These are phyloP conservation scores for Anas acuta DNA, from an alignment of 2,797 vertebrate species.

Conservation along the genomic window DNA sequence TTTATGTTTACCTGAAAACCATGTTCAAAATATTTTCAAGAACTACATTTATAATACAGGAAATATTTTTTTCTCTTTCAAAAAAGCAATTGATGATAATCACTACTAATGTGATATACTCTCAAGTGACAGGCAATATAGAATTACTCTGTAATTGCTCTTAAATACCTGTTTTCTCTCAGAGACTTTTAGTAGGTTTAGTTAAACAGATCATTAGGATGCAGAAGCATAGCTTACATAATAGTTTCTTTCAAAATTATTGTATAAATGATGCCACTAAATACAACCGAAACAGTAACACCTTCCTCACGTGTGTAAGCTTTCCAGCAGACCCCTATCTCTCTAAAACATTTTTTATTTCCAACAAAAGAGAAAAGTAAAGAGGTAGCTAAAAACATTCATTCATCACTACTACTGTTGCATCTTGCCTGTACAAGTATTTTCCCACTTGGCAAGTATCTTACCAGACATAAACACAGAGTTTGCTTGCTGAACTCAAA, in stretches of 20 bases:
- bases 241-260: background rate
- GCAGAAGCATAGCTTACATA: background rate
- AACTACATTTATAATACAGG: background rate
- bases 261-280: background rate
- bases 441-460: too few species aligned
- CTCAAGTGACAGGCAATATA: background rate
- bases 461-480: background rate
- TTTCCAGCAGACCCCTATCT: background rate
- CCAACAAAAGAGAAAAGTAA: background rate
- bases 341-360: rapidly evolving
- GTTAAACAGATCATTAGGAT: background rate
- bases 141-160: background rate
- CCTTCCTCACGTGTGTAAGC: background rate
- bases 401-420: too few species aligned
- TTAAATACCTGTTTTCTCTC: background rate
- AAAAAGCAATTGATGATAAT: background rate
- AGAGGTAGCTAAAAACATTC: background rate
- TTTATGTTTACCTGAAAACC: background rate
- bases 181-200: background rate
- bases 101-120: too few species aligned
- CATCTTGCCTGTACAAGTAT: background rate
- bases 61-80: background rate
- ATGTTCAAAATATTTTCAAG: background rate
- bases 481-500: background rate
- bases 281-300: background rate